Base-by-base conservation (phyloP, 2,888 invertebrate genomes). In the Dromius quadrimaculatus region DNA sequence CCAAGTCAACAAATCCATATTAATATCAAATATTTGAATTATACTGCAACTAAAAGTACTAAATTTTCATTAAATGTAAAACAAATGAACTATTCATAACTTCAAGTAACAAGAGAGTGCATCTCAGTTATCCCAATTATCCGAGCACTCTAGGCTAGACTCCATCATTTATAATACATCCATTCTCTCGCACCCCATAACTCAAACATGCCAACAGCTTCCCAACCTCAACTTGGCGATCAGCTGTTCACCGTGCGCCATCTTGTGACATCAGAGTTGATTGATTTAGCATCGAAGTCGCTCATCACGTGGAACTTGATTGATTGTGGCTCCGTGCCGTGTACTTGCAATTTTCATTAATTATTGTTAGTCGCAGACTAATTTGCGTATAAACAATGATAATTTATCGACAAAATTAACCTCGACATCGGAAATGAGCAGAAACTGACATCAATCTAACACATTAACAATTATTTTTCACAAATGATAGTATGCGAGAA, bases 331-430 rank as follows among this genome's bases (percentile, higher is more conserved):
- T 11, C 23, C 15, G 23, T 11, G n/a, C 8, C 23, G 22, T 47
- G 47, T 22, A 54, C 50, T 13, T 5, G 50, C 50, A 54, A 54
- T 54, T 54, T 54, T 54, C 50, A 54, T 54, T 54, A 54, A 54
- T 54, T 54, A 54, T 54, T 54, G 50, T 54, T 54, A 54, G 28
- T 11, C 32, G 23, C 50, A 32, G 50, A 54, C 50, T 54, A 54
- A 54, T 54, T 54, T 54, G 28, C 50, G 28, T 15, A 54, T 54
- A 54, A 54, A 54, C 50, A 54, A 54, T 54, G 50, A 54, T 54
- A 54, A 54, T 54, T 15, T 54, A 54, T 54, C 15, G 50, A 54
- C 50, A 28, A 9, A 54, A 54, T 50, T 50, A 50, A 50, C n/a
- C n/a, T n/a, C n/a, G n/a, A n/a, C n/a, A n/a, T 54, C 15, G 28